Evolutionary conservation across 2,888 invertebrate genomes (phyloP).

Genomic region (Conistra vaccinii): DNA sequence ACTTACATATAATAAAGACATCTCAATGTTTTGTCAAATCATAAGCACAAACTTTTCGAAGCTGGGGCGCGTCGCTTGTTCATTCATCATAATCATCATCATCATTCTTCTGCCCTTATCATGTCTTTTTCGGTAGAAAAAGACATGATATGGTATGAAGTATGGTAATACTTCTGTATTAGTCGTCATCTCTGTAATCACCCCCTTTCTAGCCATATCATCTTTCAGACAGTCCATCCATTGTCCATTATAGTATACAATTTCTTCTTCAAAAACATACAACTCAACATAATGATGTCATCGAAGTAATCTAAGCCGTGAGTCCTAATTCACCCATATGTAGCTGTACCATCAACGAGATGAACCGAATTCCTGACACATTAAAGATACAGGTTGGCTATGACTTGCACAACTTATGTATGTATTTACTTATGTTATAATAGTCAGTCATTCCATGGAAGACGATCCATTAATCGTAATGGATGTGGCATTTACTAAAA

Average conservation of each 20-base stretch:
- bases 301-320: slow-evolving; percentile 3
- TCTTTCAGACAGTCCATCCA: no score
- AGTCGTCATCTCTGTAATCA: no score
- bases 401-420: slow-evolving; percentile 67
- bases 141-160: no score
- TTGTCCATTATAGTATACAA: background rate
- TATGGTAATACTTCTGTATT: no score
- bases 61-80: background rate
- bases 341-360: slow-evolving; percentile 25
- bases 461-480: slow-evolving; percentile 27
- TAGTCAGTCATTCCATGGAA: slow-evolving; percentile 58
- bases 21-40: background rate
- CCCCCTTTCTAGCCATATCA: no score
- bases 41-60: background rate
- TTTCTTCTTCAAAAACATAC: background rate
- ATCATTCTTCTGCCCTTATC: no score
- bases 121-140: no score
- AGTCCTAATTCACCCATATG: slow-evolving; percentile 33
- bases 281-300: slow-evolving; percentile 31
- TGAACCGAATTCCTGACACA: slow-evolving; percentile 62
- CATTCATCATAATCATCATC: no score
- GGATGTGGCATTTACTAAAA: slow-evolving; percentile 43
- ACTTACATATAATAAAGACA: background rate
- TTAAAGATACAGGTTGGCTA: slow-evolving; percentile 64
- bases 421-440: slow-evolving; percentile 69